These are phyloP conservation scores for Pseudochromis fuscus DNA, from an alignment of 2,797 vertebrate genomes.

Conservation along the genomic window DNA sequence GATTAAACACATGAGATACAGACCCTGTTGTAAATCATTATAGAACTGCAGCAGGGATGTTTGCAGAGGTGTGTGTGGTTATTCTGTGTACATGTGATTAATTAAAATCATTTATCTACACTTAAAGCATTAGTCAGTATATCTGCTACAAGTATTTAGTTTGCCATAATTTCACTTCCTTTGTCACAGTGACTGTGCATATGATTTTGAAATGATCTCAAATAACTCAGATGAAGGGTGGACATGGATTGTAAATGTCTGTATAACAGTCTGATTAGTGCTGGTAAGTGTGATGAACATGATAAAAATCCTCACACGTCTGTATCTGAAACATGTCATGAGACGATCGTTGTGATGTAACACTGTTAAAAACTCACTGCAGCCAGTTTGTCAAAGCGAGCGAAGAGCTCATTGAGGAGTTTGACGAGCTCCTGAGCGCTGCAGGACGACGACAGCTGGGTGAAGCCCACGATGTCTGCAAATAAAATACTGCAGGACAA, in stretches of 20 bases:
- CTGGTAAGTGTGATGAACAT: too few relatives aligned
- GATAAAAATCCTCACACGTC: not conserved
- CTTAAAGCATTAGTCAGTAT: too few relatives aligned
- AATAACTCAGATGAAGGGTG: not conserved
- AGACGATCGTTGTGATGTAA: not conserved
- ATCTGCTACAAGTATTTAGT: too few relatives aligned
- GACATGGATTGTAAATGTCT: not conserved
- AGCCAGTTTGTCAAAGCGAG: slow-evolving; percentile 95
- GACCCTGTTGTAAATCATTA: too few relatives aligned
- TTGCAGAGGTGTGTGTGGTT: too few relatives aligned
- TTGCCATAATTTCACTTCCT: too few relatives aligned
- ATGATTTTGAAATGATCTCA: not conserved
- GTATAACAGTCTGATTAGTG: not conserved
- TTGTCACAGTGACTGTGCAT: too few relatives aligned
- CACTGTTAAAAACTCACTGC: slow-evolving; percentile 86
- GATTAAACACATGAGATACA: too few relatives aligned
- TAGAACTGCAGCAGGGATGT: too few relatives aligned
- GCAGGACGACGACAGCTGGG: slow-evolving; percentile 93
- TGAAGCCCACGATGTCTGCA: slow-evolving; percentile 96
- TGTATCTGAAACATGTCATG: not conserved
- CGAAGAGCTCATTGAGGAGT: slow-evolving; percentile 94
- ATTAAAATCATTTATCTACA: too few relatives aligned
- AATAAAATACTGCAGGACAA: slow-evolving; percentile 90
- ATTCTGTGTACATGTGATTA: too few relatives aligned
- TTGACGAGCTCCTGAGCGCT: slow-evolving; percentile 96